Base-by-base conservation (phyloP, 1,140 invertebrate genomes). In the Drosophila nasuta region DNA sequence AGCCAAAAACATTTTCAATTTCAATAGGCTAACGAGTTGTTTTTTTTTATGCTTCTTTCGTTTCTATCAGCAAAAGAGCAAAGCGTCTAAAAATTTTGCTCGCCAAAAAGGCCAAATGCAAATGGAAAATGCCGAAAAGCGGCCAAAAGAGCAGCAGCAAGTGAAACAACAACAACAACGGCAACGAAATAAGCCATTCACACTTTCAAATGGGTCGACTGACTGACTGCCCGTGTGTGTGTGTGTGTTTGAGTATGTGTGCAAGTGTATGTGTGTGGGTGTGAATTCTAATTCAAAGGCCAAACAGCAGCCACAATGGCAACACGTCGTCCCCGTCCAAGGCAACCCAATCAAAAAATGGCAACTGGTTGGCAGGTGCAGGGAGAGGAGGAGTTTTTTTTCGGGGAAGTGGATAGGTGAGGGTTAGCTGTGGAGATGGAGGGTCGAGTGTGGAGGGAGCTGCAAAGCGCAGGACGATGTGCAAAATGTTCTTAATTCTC, bases 401-500 rank as follows among this genome's bases (percentile, higher is more conserved):
- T 45, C 13, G 46, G 48, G 52, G 54, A n/a, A 30, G 8, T 17
- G 17, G 20, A 15, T 51, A 15, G 54, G 62, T 13, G 11, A 8
- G 15, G 43, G 43, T 17, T 8, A 33, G 46, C 25, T 20, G 38
- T 17, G 35, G 28, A 3, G 25, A 8, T 33, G 33, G 35, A 10
- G 35, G 35, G 6, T 38, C 1, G 35, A 10, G 35, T 7, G 35
- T 38, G 2, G 35, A 10, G 57, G 25, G 28, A 11, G 35, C 45
- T 15, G 77, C 33, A 46, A 17, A 52, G 64, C 62, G 38, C 70
- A 70, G 70, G 60, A 82, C 79, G 86, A 90, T 89, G 86, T 90
- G 86, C 81, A 89, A 89, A 89, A 86, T 81, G 87, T 87, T 86
- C 87, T 90, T 90, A 90, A 90, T 90, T 90, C 87, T 78, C 87